Percentiles rank a stretch among this genome's conserved stretches.
Evolutionary conservation across 92 coral and sea anemone species (phyloP).

Genomic region (Palythoa grandis): DNA sequence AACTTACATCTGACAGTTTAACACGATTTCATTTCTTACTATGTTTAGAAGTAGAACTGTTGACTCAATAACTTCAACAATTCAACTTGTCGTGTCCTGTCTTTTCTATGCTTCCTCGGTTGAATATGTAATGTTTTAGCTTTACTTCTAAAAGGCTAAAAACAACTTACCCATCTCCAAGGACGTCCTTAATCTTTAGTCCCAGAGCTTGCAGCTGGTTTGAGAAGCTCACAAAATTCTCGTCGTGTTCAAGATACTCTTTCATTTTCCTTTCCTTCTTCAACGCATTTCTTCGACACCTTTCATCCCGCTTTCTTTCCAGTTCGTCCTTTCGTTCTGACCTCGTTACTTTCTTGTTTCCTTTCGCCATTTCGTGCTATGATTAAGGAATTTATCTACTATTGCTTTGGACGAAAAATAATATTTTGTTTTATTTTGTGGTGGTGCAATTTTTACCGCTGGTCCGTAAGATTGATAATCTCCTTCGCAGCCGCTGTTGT

Average conservation of each 20-base stretch:
- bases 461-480: no score
- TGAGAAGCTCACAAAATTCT: constrained; percentile 86
- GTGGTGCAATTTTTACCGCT: constrained; percentile 18
- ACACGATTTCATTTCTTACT: no score
- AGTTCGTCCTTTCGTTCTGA: constrained; percentile 72
- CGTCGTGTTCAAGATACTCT: constrained; percentile 88
- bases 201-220: constrained; percentile 89
- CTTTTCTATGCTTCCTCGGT: no score
- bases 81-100: no score
- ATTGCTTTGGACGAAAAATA: no score
- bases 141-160: background rate
- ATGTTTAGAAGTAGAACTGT: no score
- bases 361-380: constrained; percentile 38
- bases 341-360: constrained; percentile 58
- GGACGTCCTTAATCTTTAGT: constrained; percentile 86
- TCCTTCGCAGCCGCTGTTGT: no score
- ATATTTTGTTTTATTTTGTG: background rate
- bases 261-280: constrained; percentile 78
- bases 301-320: constrained; percentile 89
- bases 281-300: constrained; percentile 76
- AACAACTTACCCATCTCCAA: constrained; percentile 92
- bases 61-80: no score
- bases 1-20: no score
- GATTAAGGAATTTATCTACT: background rate
- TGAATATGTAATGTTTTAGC: no score